Evolutionary conservation across 2,888 invertebrate species (phyloP), one percentile per base, ranked within the genome.

Genomic region (Epicampocera succincta): DNA sequence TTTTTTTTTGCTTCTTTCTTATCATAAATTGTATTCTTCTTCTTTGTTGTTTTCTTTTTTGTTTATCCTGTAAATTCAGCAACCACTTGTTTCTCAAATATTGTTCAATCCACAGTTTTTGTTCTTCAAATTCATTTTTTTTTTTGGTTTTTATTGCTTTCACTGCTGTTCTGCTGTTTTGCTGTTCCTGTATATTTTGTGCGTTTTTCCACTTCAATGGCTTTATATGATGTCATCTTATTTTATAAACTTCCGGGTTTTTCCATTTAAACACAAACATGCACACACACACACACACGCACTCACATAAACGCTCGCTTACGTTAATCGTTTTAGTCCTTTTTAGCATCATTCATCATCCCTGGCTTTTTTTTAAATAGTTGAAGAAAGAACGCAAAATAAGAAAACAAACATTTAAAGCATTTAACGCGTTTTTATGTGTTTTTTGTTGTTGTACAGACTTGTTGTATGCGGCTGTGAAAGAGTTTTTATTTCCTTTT

Each of bases 81-180:
- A 81, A 83, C 80, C 69, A 78, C 78, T 78, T 78, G 81, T 83
- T 77, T 72, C 78, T 73, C 69, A 71, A 81, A 77, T 77, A 75
- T 72, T 79, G 74, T 75, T 63, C 76, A 77, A 17, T 77, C 65
- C 42, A 54, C 68, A 69, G 71, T 77, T 73, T 76, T 65, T 76
- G 29, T 73, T 74, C 65, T 65, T 58, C 9, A 61, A 76, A 80
- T 42, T 56, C 46, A 80, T 60, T 75, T 75, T 77, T 71, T 66
- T 42, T 21, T 40, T 25, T 25, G 25, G 33, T 33, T 33, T 29
- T 19, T 58, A 5, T 21, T 44, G 15, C 44, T 25, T 2, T 17
- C 33, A 12, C n/a, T 58, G 12, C 17, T 50, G 52, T 60, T 48
- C n/a, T 58, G 12, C 17, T 50, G 52, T 60, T 48, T 74, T 66